Base-by-base conservation (phyloP, 2,797 vertebrate genomes). In the Triplophysa yarkandensis region DNA sequence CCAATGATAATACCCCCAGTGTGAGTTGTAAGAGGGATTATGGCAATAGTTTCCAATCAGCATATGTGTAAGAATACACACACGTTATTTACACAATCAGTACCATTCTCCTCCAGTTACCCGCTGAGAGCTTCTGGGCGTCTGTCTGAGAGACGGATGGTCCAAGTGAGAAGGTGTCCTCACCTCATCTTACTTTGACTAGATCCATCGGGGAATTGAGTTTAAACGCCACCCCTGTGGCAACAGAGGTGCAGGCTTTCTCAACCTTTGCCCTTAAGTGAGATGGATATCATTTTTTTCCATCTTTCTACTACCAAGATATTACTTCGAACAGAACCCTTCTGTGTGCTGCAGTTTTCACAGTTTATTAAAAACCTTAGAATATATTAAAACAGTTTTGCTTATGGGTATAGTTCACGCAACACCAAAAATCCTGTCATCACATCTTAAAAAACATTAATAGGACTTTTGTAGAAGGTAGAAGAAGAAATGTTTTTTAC, bases 141-240 rank as follows among this genome's bases (percentile, higher is more conserved):
- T 83, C 52, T 68, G 19, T 74, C 75, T 72, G 32, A 17, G 58
- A 65, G 76, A 81, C 52, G 61, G 71, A 83, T 79, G 44, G 34
- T 67, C 21, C 60, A 50, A 50, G 21, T 48, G 50, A 61, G 36
- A 43, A 27, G 27, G 27, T 60, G 44, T 66, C 65, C 65, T 69
- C 28, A 74, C 65, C 64, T 77, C 41, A 43, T 25, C 9, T n/a
- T 63, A 44, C 36, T 64, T 68, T 77, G 46, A 61, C 43, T 39
- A 64, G 10, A 55, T 68, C 71, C 77, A 43, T 63, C 73, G 78
- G 78, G 69, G 66, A 34, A 71, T 63, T 48, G 30, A 72, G 57
- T 52, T 71, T 50, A 54, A 17, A 4, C 6, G 25, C 48, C 41
- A 46, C 64, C 78, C 57, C 62, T 28, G 39, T 43, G 61, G 13